These are phyloP conservation scores for Thripadectes ignobilis DNA, from an alignment of 2,797 vertebrate species.

Conservation along the genomic window DNA sequence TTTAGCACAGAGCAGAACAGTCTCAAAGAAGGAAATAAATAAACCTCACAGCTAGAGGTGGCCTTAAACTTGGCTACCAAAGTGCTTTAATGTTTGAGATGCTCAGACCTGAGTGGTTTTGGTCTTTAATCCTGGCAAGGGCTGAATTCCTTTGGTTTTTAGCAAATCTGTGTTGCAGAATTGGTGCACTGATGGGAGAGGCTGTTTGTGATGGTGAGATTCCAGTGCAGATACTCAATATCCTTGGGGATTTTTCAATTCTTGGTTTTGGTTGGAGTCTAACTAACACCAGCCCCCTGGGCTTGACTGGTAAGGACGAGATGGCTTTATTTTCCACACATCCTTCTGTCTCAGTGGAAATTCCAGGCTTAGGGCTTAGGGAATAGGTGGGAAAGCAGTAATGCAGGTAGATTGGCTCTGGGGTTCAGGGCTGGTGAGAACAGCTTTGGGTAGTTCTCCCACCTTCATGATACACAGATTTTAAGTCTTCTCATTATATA, in stretches of 20 bases:
- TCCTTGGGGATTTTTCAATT: neutral
- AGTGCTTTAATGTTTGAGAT: neutral
- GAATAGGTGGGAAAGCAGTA: neutral
- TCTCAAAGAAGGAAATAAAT: slow-evolving; percentile 49
- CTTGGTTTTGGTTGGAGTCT: neutral
- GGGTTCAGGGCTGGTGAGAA: neutral
- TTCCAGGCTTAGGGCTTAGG: neutral
- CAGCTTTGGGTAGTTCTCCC: neutral
- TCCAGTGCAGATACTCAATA: neutral
- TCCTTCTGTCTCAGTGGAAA: neutral
- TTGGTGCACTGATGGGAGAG: neutral
- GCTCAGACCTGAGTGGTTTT: neutral
- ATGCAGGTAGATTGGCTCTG: neutral
- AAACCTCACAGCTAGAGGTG: slow-evolving; percentile 20
- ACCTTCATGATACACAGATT: slow-evolving; percentile 20
- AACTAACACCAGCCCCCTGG: neutral
- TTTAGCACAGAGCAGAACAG: slow-evolving; percentile 56
- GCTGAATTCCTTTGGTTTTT: neutral
- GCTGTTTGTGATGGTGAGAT: neutral
- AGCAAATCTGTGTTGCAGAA: neutral
- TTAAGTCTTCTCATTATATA: slow-evolving; percentile 51
- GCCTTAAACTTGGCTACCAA: neutral
- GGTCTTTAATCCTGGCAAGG: neutral
- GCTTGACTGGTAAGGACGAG: neutral
- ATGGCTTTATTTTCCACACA: slow-evolving; percentile 3